Base-by-base conservation (phyloP, 2,797 vertebrate species). In the Mergus octosetaceus region DNA sequence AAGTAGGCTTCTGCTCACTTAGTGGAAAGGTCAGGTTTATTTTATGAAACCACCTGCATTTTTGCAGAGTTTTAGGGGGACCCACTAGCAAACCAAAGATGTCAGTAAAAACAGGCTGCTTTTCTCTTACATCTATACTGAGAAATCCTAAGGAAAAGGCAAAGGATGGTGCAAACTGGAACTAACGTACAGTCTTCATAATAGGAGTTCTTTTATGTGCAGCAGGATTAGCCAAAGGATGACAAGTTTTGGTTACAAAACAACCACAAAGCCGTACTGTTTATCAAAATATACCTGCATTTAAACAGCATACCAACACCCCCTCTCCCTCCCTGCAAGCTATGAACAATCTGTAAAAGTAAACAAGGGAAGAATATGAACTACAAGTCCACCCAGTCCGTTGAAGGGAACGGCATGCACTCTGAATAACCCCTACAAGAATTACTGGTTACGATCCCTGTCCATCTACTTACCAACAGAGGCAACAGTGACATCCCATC, bases 401-500 rank as follows among this genome's bases (percentile, higher is more conserved):
- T 3, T 19, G 14, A 64, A 93, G 16, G 39, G 78, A 89, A 60
- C 10, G 17, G 19, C 11, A 71, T 4, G 80, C 38, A 36, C 41
- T 85, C 70, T 11, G 15, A 91, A 87, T 14, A 70, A 53, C 14
- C 10, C 28, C 47, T 43, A 5, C 56, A 70, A 82, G 32, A 85
- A 65, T 32, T 69, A n/a, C 9, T 1, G 0, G 11, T 80, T 83
- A 54, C 51, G 51, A 27, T 53, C 47, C 27, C 60, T 17, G n/a
- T 34, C 27, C 3, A 8, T 51, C 18, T 68, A 97, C 98, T 98
- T 97, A 99, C 99, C 99, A 99, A 96, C 18, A 99, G 93, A 0
- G 99, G 98, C 95, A 99, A 93, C 57, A 99, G 98, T 43, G 99
- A 99, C 98, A 98, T 98, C 62, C 99, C 99, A 72, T 99, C 99